phyloP scores from a whole-genome alignment of 2,888 invertebrate genomes.

The Gortyna flavago region DNA sequence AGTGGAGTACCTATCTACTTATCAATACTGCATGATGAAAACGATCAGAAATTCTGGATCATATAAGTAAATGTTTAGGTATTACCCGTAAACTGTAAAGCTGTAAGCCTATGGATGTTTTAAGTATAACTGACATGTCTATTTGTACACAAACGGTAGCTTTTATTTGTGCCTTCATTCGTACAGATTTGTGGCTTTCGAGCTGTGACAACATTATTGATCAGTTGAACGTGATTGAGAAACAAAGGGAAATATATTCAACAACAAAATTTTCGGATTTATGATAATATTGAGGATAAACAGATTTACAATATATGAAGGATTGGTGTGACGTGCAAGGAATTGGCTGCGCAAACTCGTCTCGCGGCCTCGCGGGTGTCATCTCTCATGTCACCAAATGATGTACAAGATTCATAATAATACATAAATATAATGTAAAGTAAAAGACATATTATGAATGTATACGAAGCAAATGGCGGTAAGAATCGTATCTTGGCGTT shows the following conservation, averaged over 20 bases:
- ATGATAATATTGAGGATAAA: constrained; percentile 54
- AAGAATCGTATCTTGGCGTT: neutral
- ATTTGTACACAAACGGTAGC: constrained; percentile 50
- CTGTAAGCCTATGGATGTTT: constrained; percentile 35
- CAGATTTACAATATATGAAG: constrained; percentile 57
- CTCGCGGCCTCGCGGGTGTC: neutral
- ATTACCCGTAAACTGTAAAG: constrained; percentile 5
- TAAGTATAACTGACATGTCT: constrained; percentile 40
- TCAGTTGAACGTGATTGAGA: constrained; percentile 63
- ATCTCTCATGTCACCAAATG: neutral
- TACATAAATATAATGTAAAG: neutral
- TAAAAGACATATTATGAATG: neutral
- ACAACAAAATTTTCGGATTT: constrained; percentile 56
- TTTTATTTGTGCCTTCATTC: constrained; percentile 60
- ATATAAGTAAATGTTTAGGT: constrained; percentile 24
- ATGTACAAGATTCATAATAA: constrained; percentile 14
- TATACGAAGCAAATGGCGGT: neutral
- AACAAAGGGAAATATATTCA: constrained; percentile 59
- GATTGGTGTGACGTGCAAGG: constrained; percentile 52
- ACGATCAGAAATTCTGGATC: neutral
- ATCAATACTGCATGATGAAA: neutral
- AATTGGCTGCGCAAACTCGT: constrained; percentile 24
- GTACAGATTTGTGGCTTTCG: constrained; percentile 56
- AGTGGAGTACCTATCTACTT: no score
- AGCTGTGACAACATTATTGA: constrained; percentile 65